Evolutionary conservation across 1,140 invertebrate species (phyloP).

Genomic region (Wiebesia pumilae): DNA sequence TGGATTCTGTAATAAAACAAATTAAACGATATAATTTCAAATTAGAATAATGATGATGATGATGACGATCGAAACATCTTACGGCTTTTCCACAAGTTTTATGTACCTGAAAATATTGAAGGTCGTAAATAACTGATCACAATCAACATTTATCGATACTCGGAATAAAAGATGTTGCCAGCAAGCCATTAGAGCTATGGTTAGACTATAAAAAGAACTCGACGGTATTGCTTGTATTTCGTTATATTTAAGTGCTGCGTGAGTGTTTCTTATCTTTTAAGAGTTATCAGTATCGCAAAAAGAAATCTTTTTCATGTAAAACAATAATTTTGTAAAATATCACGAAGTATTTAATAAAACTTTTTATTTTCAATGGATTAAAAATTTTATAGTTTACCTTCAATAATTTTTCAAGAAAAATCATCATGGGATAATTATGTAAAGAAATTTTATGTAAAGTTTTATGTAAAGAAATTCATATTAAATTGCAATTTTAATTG

Average conservation of each 20-base stretch:
- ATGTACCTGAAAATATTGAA: slow-evolving; percentile 21
- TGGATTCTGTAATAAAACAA: not conserved
- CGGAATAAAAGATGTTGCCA: not conserved
- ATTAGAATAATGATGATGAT: slow-evolving; percentile 3
- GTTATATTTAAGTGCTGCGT: not conserved
- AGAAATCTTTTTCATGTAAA: no score
- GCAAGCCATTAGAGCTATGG: not conserved
- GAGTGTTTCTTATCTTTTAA: not conserved
- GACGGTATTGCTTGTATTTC: not conserved
- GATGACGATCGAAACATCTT: slow-evolving; percentile 3
- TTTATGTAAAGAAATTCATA: no score
- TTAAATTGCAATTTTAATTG: no score
- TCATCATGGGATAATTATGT: no score
- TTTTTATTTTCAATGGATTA: no score
- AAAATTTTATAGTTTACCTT: no score
- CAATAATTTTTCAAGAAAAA: no score
- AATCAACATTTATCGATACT: slow-evolving; percentile 24
- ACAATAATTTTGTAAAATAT: not conserved
- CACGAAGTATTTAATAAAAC: not conserved
- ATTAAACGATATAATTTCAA: not conserved
- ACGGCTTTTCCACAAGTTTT: not conserved
- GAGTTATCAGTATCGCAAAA: no score
- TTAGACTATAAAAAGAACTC: not conserved
- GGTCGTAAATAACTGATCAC: slow-evolving; percentile 22
- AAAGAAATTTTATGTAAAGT: no score